phyloP scores from a whole-genome alignment of 1,140 invertebrate genomes.

The Macrosteles quadrilineatus region DNA sequence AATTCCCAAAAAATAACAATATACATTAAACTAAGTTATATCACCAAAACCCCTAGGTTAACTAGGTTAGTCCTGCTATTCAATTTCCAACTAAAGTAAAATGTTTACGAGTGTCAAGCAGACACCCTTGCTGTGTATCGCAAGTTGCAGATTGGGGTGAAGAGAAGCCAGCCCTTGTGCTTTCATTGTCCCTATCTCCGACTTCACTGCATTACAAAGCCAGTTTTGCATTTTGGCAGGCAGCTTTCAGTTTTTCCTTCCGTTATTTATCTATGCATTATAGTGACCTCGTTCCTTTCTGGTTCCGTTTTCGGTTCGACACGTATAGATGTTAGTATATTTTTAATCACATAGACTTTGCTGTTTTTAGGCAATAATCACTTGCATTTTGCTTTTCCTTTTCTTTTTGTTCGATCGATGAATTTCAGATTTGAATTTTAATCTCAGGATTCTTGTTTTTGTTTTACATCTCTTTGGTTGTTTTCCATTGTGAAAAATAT shows the following conservation, averaged over 20 bases:
- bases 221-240: constrained; percentile 22
- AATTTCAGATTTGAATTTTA: background rate
- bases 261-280: constrained; percentile 10
- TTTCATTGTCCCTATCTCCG: constrained; percentile 22
- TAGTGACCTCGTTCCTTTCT: constrained; percentile 14
- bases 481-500: constrained; percentile 29
- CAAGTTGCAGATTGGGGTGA: background rate
- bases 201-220: constrained; percentile 11
- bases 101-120: no score
- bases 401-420: constrained; percentile 2
- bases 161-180: constrained; percentile 7
- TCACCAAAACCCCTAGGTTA: no score
- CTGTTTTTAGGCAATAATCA: constrained; percentile 8
- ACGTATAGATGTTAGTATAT: constrained; percentile 15
- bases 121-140: background rate
- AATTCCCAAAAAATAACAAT: no score
- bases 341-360: background rate
- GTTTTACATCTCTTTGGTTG: background rate
- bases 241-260: constrained; percentile 5
- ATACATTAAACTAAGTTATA: no score
- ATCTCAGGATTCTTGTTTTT: background rate
- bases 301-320: constrained; percentile 6
- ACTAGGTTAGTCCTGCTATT: no score
- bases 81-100: no score
- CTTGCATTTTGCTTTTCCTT: constrained; percentile 24